phyloP scores from a whole-genome alignment of 2,888 invertebrate species.

The Microchrysa polita region DNA sequence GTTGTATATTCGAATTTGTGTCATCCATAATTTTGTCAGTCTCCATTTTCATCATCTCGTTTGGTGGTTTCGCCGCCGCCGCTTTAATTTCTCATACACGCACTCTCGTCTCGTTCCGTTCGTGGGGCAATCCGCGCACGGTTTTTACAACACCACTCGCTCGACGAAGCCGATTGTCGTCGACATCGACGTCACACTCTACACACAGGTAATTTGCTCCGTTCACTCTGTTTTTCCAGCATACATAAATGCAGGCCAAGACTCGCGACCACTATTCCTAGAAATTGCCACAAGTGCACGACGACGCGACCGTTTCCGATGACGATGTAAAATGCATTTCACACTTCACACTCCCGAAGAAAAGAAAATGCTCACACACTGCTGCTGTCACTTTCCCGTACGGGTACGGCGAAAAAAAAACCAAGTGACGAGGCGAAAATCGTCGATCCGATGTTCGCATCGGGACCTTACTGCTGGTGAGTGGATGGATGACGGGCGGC shows the following conservation, averaged over 20 bases:
- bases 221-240: constrained; percentile 4
- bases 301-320: constrained; percentile 9
- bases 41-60: constrained; percentile 84
- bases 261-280: background rate
- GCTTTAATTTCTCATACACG: background rate
- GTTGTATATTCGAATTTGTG: constrained; percentile 74
- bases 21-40: constrained; percentile 91
- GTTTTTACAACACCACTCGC: constrained; percentile 7
- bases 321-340: too few relatives aligned
- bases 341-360: too few relatives aligned
- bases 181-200: constrained; percentile 14
- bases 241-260: background rate
- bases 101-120: constrained; percentile 23
- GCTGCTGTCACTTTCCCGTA: constrained; percentile 4
- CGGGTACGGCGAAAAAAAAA: too few relatives aligned
- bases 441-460: background rate
- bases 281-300: constrained; percentile 5
- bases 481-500: background rate
- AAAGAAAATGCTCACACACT: background rate
- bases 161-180: constrained; percentile 21
- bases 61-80: background rate
- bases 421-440: background rate
- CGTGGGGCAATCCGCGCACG: constrained; percentile 7
- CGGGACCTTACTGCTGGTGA: too few relatives aligned
- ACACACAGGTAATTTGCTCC: constrained; percentile 10